phyloP scores from a whole-genome alignment of 2,113 vertebrate genomes.

The Brachyhypopomus gauderio region DNA sequence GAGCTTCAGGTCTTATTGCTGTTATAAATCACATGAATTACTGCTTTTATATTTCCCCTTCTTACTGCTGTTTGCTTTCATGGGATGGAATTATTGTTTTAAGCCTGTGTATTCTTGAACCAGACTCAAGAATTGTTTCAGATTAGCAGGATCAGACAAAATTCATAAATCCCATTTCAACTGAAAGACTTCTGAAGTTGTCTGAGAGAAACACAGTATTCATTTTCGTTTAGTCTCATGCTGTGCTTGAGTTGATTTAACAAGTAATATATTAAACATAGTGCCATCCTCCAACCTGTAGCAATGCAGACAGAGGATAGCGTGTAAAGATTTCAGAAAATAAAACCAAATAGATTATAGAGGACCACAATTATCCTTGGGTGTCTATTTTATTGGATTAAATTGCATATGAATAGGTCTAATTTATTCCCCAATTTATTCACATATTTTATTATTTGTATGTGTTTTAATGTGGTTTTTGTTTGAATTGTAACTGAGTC shows the following conservation, averaged over 20 bases:
- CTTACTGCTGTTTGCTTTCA: slow-evolving; percentile 59
- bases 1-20: not conserved
- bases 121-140: slow-evolving; percentile 47
- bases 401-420: no score
- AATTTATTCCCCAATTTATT: no score
- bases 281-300: not conserved
- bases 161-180: slow-evolving; percentile 35
- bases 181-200: slow-evolving; percentile 20
- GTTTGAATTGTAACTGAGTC: no score
- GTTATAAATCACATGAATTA: not conserved
- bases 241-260: not conserved
- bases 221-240: slow-evolving; percentile 10
- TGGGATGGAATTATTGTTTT: slow-evolving; percentile 49
- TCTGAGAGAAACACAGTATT: slow-evolving; percentile 10
- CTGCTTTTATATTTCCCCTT: slow-evolving; percentile 4
- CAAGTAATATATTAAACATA: slow-evolving; percentile 8
- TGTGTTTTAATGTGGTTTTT: no score
- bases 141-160: slow-evolving; percentile 53
- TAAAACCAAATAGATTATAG: no score
- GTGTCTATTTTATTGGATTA: no score
- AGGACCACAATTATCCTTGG: no score
- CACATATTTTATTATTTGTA: no score
- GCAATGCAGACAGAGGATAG: not conserved
- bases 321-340: no score
- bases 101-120: slow-evolving; percentile 8